Base-by-base conservation (phyloP, 2,888 invertebrate species). In the Apotomis capreana region DNA sequence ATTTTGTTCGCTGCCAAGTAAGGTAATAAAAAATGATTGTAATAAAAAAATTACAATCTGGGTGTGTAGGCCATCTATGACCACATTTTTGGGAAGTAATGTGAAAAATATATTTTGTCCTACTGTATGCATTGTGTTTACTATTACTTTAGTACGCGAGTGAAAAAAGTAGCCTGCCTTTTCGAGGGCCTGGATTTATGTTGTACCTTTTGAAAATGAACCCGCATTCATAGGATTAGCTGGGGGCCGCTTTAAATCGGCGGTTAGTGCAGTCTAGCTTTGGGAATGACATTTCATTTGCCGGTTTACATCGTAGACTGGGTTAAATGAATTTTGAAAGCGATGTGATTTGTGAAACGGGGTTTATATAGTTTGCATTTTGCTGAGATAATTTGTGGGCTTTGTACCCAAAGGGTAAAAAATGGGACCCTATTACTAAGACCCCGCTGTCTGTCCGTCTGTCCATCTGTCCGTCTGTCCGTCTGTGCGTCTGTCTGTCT, bases 91-190 rank as follows among this genome's bases (percentile, higher is more conserved):
- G 26, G 2, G 26, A 26, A 26, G 26, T 40, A 40, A 40, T 4
- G 40, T 40, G 40, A 26, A 26, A 26, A 26, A 26, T 26, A 26
- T 40, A 6, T 40, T 40, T 6, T 44, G 9, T 26, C 36, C 57
- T 60, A 26, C 68, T 63, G 69, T 63, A 51, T 26, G 13, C 5
- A 61, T 5, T 10, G 51, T 5, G 12, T 49, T 9, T 3, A 49
- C 40, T 5, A 13, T 15, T 55, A 13, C 3, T 10, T 26, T 51
- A 58, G 40, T 52, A 40, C 8, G 55, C 12, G 40, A 3, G 40
- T 63, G n/a, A 57, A 63, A 63, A 63, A 49, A 69, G 49, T 68
- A 26, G 68, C 26, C 60, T 58, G 62, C 69, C 57, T 69, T 69
- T 69, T 63, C 63, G 51, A 58, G 51, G 44, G 8, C 37, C 8